A percentile compares a stretch with the other conserved stretches of the same genome.
Conservation (phyloP, 2,797 vertebrate species). For the Phrynocephalus forsythii region DNA sequence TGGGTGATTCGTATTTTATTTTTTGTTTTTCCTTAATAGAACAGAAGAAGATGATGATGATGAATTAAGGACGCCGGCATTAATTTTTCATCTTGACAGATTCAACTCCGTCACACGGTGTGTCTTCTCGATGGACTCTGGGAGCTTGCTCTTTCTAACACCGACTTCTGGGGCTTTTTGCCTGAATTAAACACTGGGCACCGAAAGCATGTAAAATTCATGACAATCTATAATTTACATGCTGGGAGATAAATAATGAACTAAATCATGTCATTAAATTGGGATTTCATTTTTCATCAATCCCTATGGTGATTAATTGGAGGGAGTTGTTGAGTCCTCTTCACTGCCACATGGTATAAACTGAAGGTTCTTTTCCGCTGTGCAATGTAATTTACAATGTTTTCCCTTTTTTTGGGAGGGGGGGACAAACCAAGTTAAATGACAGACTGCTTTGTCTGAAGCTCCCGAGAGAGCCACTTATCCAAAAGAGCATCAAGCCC, state of each 20-base stretch:
- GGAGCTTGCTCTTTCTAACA: slow-evolving; percentile 78
- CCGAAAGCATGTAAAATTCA: slow-evolving; percentile 84
- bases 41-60: slow-evolving; percentile 82
- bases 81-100: slow-evolving; percentile 90
- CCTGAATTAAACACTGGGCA: slow-evolving; percentile 82
- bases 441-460: slow-evolving; percentile 63
- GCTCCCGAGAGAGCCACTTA: slow-evolving; percentile 70
- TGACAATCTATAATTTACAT: slow-evolving; percentile 87
- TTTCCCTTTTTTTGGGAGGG: slow-evolving; percentile 48
- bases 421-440: slow-evolving; percentile 74
- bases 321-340: slow-evolving; percentile 46
- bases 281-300: slow-evolving; percentile 81
- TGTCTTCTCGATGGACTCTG: slow-evolving; percentile 74
- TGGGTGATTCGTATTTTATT: too few relatives aligned
- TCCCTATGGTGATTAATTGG: slow-evolving; percentile 80
- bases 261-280: slow-evolving; percentile 84
- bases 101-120: slow-evolving; percentile 81
- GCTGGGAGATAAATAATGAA: slow-evolving; percentile 85
- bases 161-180: slow-evolving; percentile 69
- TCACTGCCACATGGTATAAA: slow-evolving; percentile 79
- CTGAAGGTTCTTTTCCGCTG: slow-evolving; percentile 60
- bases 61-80: slow-evolving; percentile 83
- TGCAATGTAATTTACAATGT: slow-evolving; percentile 55
- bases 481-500: slow-evolving; percentile 72
- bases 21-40: slow-evolving; percentile 71